Evolutionary conservation across 2,797 vertebrate genomes (phyloP).

Genomic region (Pseudochirops cupreus): DNA sequence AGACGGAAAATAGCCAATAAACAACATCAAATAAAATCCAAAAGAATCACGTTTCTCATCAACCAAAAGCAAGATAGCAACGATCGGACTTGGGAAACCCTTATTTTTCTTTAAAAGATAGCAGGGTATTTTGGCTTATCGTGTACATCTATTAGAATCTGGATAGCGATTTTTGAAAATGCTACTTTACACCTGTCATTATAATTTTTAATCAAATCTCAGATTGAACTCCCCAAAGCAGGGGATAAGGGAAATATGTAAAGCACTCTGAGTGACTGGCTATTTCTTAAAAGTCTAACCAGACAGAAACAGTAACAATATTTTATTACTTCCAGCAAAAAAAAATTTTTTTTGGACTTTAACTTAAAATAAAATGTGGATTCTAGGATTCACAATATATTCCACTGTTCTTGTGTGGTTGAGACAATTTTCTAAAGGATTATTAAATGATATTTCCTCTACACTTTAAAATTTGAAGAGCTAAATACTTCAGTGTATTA

Average conservation of each 20-base stretch:
- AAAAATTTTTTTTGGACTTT: slow-evolving; percentile 35
- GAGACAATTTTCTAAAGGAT: slow-evolving; percentile 12
- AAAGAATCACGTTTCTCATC: slow-evolving; percentile 48
- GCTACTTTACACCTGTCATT: slow-evolving; percentile 33
- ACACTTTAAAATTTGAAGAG: slow-evolving; percentile 31
- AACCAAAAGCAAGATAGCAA: slow-evolving; percentile 7
- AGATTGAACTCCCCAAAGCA: neutral
- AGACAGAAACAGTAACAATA: slow-evolving; percentile 30
- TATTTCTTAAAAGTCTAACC: neutral
- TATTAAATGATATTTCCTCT: slow-evolving; percentile 48
- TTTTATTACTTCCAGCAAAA: slow-evolving; percentile 8
- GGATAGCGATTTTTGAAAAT: slow-evolving; percentile 29
- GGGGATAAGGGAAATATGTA: slow-evolving; percentile 19
- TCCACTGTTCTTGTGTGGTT: neutral
- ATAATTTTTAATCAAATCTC: slow-evolving; percentile 26
- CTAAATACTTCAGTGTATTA: slow-evolving; percentile 54
- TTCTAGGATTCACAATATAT: neutral
- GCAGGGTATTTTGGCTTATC: neutral
- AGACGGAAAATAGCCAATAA: slow-evolving; percentile 71
- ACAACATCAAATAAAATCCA: slow-evolving; percentile 46
- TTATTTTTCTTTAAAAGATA: neutral
- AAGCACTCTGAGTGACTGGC: neutral
- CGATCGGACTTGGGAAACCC: slow-evolving; percentile 10
- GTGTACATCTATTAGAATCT: slow-evolving; percentile 30
- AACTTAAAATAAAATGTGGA: neutral